Conservation (phyloP, 2,113 vertebrate genomes). For the Phyllostomus discolor region DNA sequence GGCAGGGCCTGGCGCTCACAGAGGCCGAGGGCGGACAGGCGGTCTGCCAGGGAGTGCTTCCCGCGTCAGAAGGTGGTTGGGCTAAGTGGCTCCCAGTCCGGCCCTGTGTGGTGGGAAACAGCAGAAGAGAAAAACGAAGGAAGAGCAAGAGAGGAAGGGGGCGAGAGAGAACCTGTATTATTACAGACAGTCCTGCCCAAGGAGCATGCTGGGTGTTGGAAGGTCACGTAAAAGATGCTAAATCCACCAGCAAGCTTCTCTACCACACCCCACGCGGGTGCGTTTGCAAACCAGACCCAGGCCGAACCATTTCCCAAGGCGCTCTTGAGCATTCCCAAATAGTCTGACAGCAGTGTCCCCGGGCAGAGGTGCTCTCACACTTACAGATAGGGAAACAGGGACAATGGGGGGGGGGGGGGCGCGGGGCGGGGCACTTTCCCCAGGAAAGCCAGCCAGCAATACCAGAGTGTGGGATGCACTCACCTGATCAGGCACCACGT, state of each 20-base stretch:
- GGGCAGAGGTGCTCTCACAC: fast-evolving
- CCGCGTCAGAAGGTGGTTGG: neutral
- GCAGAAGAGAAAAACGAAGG: too few species aligned
- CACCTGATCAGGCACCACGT: neutral
- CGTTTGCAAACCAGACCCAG: neutral
- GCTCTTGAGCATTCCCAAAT: neutral
- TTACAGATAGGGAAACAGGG: neutral
- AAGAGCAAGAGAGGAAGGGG: neutral
- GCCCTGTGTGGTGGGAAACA: neutral
- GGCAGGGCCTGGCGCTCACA: neutral
- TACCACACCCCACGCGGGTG: neutral
- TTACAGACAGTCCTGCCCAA: neutral
- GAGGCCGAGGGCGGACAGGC: neutral
- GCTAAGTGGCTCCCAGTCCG: neutral
- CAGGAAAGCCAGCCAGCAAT: neutral
- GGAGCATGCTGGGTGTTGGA: neutral
- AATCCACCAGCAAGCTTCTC: neutral
- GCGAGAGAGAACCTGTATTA: fast-evolving
- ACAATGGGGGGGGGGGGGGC: neutral
- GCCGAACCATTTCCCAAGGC: neutral
- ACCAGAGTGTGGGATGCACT: neutral
- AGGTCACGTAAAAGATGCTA: neutral
- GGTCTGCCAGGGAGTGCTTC: neutral
- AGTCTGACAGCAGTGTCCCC: neutral
- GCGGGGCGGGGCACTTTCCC: neutral